These are phyloP conservation scores for Mareca strepera DNA, from an alignment of 2,797 vertebrate genomes.

Conservation along the genomic window DNA sequence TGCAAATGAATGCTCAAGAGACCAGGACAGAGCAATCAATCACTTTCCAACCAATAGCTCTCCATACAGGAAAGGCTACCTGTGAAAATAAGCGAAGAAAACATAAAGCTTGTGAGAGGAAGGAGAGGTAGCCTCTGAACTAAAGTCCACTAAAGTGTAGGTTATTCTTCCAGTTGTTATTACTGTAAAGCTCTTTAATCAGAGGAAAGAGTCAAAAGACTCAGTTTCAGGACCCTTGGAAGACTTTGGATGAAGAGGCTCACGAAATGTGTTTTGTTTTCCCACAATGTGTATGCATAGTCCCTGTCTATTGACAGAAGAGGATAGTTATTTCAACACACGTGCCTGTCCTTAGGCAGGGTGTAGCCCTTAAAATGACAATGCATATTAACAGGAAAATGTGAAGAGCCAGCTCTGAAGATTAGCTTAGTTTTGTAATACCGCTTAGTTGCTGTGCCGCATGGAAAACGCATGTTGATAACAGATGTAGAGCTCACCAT, in stretches of 20 bases:
- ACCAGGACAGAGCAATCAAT: not conserved
- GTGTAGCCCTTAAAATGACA: constrained; percentile 8
- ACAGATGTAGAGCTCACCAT: constrained; percentile 35
- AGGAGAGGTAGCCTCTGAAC: not conserved
- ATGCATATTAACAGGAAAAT: not conserved
- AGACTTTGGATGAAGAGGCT: not conserved
- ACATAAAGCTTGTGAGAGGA: not conserved
- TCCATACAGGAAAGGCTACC: not conserved
- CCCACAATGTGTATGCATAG: not conserved
- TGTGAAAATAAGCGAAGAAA: not conserved
- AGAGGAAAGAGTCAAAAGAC: not conserved
- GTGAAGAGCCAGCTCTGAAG: constrained; percentile 1
- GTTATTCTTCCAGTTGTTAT: not conserved
- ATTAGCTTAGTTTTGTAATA: constrained; percentile 1
- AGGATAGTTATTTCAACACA: not conserved
- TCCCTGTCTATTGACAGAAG: not conserved
- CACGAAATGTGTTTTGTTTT: not conserved
- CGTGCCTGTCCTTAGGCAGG: not conserved
- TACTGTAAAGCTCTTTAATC: not conserved
- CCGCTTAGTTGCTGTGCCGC: not conserved
- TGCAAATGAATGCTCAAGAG: not conserved
- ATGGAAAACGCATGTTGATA: constrained; percentile 11
- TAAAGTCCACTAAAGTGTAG: not conserved
- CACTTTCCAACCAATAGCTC: not conserved
- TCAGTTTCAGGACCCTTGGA: not conserved